These are phyloP conservation scores for Pipistrellus pipistrellus DNA, from an alignment of 2,797 vertebrate genomes.

Conservation along the genomic window DNA sequence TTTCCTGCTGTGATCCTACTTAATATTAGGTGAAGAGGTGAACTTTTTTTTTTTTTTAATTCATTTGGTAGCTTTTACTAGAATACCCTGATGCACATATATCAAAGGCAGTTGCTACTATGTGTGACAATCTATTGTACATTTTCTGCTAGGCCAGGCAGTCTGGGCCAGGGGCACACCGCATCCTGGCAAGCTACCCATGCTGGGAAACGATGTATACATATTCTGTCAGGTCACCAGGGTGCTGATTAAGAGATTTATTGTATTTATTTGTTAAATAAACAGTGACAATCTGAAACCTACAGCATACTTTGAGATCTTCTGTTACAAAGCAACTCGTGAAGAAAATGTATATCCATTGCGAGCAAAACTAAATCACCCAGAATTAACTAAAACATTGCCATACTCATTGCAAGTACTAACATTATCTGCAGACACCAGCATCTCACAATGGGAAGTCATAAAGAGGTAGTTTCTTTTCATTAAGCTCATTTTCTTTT, in stretches of 20 bases:
- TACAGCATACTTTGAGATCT: not conserved
- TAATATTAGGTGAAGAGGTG: not conserved
- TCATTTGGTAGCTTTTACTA: not conserved
- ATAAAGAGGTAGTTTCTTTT: slow-evolving; percentile 59
- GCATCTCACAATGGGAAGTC: not conserved
- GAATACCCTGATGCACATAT: not conserved
- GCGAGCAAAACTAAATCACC: slow-evolving; percentile 5
- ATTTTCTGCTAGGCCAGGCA: not conserved
- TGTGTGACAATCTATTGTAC: not conserved
- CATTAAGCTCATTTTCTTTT: slow-evolving; percentile 48
- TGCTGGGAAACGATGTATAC: not conserved
- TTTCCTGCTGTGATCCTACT: not conserved
- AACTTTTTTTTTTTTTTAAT: not conserved
- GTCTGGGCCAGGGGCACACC: not conserved
- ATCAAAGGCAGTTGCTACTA: not conserved
- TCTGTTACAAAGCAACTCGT: not conserved
- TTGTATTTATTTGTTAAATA: not conserved
- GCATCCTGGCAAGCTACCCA: not conserved
- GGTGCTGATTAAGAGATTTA: not conserved
- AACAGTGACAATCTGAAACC: not conserved
- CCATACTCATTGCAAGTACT: not conserved
- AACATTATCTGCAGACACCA: not conserved
- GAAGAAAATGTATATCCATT: not conserved
- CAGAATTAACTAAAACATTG: slow-evolving; percentile 16
- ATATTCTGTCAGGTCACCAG: not conserved